phyloP scores from a whole-genome alignment of 30 jellyfish, hydroid and myxozoan species.

The Catostylus mosaicus region DNA sequence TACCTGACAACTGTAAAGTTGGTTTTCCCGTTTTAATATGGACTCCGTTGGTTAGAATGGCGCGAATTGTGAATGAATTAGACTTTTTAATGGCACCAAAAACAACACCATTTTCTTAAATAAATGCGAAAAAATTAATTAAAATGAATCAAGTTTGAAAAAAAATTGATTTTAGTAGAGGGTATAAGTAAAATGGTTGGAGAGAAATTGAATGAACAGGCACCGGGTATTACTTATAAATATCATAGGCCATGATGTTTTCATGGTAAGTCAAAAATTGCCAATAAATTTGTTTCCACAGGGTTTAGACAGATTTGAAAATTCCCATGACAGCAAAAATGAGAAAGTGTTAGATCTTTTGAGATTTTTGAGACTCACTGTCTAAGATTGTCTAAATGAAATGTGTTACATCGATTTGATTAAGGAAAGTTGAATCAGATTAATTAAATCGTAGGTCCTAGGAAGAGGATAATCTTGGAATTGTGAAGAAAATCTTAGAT shows the following conservation, averaged over 20 bases:
- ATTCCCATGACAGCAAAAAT: too few species aligned
- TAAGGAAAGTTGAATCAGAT: neutral
- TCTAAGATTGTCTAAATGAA: too few species aligned
- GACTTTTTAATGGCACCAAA: slow-evolving; percentile 5
- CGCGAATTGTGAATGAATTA: neutral
- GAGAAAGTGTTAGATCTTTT: too few species aligned
- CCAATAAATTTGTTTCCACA: too few species aligned
- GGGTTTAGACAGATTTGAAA: too few species aligned
- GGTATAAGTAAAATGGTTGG: too few species aligned
- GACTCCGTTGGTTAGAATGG: neutral
- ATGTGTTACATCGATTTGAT: neutral
- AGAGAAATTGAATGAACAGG: too few species aligned
- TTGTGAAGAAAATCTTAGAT: neutral
- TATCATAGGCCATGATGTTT: too few species aligned
- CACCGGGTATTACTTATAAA: too few species aligned
- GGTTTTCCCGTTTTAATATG: neutral
- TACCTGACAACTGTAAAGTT: neutral
- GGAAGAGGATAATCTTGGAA: neutral
- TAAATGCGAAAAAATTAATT: neutral
- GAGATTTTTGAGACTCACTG: too few species aligned
- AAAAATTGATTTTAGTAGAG: too few species aligned
- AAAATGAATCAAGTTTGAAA: neutral
- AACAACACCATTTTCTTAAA: slow-evolving; percentile 3
- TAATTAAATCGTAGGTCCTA: neutral
- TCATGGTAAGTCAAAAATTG: too few species aligned